Conservation (phyloP, 2,888 invertebrate species). For the Pyrgus malvae region DNA sequence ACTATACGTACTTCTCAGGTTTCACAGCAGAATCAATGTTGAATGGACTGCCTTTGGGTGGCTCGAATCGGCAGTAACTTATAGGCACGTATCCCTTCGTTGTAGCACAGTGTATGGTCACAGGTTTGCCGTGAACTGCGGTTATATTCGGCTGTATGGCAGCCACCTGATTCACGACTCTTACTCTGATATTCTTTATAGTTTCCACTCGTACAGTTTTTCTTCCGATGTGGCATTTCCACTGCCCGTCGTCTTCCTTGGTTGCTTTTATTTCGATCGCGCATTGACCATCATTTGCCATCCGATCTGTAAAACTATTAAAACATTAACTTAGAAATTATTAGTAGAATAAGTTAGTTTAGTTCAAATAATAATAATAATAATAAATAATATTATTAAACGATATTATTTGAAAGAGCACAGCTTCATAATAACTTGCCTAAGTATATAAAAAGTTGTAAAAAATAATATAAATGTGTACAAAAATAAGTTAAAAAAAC, state of each 20-base stretch:
- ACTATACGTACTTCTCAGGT: conserved; percentile 52
- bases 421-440: too few species aligned
- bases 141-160: conserved; percentile 55
- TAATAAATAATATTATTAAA: too few species aligned
- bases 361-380: too few species aligned
- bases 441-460: too few species aligned
- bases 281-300: conserved; percentile 56
- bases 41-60: conserved; percentile 68
- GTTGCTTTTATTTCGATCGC: conserved; percentile 52
- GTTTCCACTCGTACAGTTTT: conserved; percentile 52
- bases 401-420: too few species aligned
- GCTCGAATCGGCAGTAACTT: conserved; percentile 75
- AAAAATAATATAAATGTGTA: too few species aligned
- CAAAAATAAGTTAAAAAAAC: too few species aligned
- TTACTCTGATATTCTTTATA: conserved; percentile 54
- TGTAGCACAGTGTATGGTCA: conserved; percentile 65
- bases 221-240: conserved; percentile 75
- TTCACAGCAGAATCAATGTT: conserved; percentile 65
- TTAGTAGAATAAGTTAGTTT: background rate
- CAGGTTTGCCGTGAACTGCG: conserved; percentile 51
- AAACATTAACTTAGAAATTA: background rate
- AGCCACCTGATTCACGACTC: conserved; percentile 61
- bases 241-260: conserved; percentile 58
- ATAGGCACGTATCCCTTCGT: conserved; percentile 56
- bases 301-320: conserved; percentile 12